Evolutionary conservation across 2,113 vertebrate genomes (phyloP).

Genomic region (Mormoops blainvillei): DNA sequence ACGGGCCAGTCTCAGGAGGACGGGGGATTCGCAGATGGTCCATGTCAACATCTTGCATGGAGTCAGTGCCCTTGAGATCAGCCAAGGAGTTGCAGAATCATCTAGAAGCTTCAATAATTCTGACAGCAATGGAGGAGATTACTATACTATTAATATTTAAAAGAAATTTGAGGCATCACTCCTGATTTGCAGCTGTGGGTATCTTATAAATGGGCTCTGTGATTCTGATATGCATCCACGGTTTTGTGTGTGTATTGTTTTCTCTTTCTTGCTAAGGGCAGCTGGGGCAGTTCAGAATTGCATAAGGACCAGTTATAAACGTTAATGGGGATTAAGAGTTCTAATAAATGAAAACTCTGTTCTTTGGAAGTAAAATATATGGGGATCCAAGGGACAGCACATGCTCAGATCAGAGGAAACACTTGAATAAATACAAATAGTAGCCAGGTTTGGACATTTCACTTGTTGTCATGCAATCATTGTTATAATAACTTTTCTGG

Average conservation of each 20-base stretch:
- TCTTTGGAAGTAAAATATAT: neutral
- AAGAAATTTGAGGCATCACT: neutral
- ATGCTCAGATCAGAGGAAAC: neutral
- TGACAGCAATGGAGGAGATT: neutral
- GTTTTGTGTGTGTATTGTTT: neutral
- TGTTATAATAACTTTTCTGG: neutral
- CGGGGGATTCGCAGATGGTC: neutral
- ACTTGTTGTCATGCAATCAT: neutral
- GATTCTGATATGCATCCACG: neutral
- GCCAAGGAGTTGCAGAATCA: neutral
- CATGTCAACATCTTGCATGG: neutral
- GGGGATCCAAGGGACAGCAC: neutral
- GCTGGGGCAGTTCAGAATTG: neutral
- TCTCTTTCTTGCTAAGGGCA: neutral
- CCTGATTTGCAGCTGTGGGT: neutral
- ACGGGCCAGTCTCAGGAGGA: neutral
- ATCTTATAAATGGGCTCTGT: neutral
- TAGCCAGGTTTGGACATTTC: neutral
- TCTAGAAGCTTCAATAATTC: neutral
- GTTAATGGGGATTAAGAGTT: slow-evolving; percentile 15
- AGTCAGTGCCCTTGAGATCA: neutral
- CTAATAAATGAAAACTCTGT: neutral
- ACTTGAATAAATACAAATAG: neutral
- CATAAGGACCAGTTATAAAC: slow-evolving; percentile 28
- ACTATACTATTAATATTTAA: neutral